phyloP scores from a whole-genome alignment of 2,888 invertebrate genomes.

The Chymomyza caudatula region DNA sequence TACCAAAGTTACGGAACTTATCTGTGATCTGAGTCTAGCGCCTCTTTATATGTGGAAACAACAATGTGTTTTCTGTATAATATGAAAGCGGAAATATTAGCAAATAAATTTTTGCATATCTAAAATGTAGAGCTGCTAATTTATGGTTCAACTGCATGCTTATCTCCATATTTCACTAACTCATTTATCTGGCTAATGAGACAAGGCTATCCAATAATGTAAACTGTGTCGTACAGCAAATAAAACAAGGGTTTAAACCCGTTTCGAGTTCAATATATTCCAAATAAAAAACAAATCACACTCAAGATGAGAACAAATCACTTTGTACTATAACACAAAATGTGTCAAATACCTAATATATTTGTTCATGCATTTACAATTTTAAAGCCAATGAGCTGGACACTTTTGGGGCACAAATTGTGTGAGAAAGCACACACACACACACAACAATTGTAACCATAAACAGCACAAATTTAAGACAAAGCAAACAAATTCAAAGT shows the following conservation, averaged over 20 bases:
- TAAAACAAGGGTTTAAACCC: not conserved
- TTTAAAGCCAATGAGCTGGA: not conserved
- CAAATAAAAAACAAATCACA: not conserved
- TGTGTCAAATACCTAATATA: slow-evolving; percentile 17
- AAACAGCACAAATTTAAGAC: slow-evolving; percentile 58
- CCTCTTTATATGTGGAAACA: no score
- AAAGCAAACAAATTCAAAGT: slow-evolving; percentile 62
- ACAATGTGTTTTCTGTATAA: no score
- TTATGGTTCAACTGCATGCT: not conserved
- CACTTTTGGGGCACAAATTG: slow-evolving; percentile 6
- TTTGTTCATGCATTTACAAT: not conserved
- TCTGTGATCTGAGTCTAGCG: no score
- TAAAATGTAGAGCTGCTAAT: not conserved
- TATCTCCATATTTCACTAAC: not conserved
- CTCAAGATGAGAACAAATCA: slow-evolving; percentile 21
- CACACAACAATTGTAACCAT: slow-evolving; percentile 34
- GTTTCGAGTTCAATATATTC: slow-evolving; percentile 33
- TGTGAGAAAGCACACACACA: slow-evolving; percentile 52
- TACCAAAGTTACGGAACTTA: no score
- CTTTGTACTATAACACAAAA: slow-evolving; percentile 12
- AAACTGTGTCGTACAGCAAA: not conserved
- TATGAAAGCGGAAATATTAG: not conserved
- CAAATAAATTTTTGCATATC: not conserved
- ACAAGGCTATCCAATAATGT: not conserved
- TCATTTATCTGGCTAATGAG: not conserved